Evolutionary conservation across 2,888 invertebrate species (phyloP), one percentile per base, ranked within the genome.

Genomic region (Hymenopus coronatus): DNA sequence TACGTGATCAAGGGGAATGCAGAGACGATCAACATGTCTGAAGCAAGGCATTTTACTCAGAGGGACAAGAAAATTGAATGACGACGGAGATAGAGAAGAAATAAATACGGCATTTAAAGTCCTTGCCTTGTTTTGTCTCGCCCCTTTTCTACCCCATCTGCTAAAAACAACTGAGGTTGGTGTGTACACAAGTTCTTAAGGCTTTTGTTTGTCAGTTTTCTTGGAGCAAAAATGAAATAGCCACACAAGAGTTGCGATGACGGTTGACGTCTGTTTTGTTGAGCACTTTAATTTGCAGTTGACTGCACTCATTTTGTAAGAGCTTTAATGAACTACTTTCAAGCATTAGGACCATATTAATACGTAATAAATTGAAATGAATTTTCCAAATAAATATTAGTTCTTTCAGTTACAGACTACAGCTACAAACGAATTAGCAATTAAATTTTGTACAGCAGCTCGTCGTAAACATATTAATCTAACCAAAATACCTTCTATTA

Each of bases 1-100:
- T 20, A 70, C 15, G 25, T 70, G 54, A 70, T 70, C 54, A 70
- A 70, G 54, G 54, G 54, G 54, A 70, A 20, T 70, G 54, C 4
- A 20, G 25, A 25, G 25, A 70, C 54, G 25, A 70, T 70, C 54
- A 70, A 70, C 0, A 70, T 70, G 54, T 70, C 54, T 70, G 54
- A 20, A 70, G 54, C 54, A 70, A 70, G 54, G 54, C 25, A 70
- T 70, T 70, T 70, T 25, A 70, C 54, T 70, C 6, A 70, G 28
- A 86, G 12, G 82, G 30, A 27, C 27, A 70, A 85, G 85, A 85
- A 87, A 87, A 87, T 82, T 82, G 30, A 87, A 87, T 30, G 82
- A 87, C 25, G 46, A 85, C 12, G 28, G 27, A 40, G 40, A 46
- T 15, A 30, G 20, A 54, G 15, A 30, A 25, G 3, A 84, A 70